Evolutionary conservation across 2,888 invertebrate genomes (phyloP).

Genomic region (Pycnomerus fuliginosus): DNA sequence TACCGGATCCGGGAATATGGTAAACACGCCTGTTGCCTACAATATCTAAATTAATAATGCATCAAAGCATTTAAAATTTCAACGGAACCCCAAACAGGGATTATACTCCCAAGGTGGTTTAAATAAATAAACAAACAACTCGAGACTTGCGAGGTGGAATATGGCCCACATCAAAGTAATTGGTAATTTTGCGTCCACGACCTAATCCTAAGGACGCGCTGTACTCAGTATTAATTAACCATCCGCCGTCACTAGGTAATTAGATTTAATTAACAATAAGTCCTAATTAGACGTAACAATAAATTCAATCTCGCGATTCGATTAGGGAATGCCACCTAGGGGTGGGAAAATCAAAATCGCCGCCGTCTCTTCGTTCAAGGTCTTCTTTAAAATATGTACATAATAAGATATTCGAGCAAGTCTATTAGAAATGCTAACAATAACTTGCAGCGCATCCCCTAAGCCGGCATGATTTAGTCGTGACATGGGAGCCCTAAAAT

Average conservation of each 20-base stretch:
- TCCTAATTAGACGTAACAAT: slow-evolving; percentile 14
- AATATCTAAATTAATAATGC: slow-evolving; percentile 21
- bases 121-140: slow-evolving; percentile 21
- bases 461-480: slow-evolving; percentile 22
- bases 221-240: slow-evolving; percentile 23
- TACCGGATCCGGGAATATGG: too few relatives aligned
- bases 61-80: slow-evolving; percentile 19
- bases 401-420: slow-evolving; percentile 13
- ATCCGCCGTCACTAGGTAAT: slow-evolving; percentile 16
- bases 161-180: slow-evolving; percentile 22
- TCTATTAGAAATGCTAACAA: slow-evolving; percentile 23
- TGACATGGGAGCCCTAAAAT: slow-evolving; percentile 14
- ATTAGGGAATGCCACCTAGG: neutral
- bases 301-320: slow-evolving; percentile 1
- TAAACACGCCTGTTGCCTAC: too few relatives aligned
- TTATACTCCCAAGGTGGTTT: slow-evolving; percentile 5
- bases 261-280: slow-evolving; percentile 20
- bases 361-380: too few relatives aligned
- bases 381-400: slow-evolving; percentile 17
- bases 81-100: slow-evolving; percentile 3
- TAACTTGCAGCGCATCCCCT: slow-evolving; percentile 18
- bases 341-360: too few relatives aligned
- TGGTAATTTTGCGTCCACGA: slow-evolving; percentile 21
- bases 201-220: slow-evolving; percentile 23
- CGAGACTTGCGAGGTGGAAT: slow-evolving; percentile 7